Base-by-base conservation (phyloP, 2,888 invertebrate species). In the Perithous albicinctus region DNA sequence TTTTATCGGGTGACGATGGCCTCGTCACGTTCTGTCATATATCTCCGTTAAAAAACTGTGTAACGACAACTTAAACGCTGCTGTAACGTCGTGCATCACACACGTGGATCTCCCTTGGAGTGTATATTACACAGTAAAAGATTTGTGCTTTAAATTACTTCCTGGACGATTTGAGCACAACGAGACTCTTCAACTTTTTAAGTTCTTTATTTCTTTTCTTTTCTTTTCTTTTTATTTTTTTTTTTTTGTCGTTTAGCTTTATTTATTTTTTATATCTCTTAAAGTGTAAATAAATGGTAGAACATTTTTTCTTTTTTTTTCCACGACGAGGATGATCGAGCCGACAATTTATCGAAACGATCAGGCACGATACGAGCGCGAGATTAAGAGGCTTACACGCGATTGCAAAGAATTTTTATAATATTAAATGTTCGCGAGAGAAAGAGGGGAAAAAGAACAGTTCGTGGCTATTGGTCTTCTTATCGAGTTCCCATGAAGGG, bases 331-430 rank as follows among this genome's bases (percentile, higher is more conserved):
- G 74, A 79, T 41, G 80, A 81, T 80, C 75, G 75, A 81, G 81
- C 78, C 81, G 81, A 81, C 35, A 15, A 81, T 83, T 63, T 67
- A 73, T 81, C 73, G 77, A 73, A 81, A 81, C 73, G 77, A 78
- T 81, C 80, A 80, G 83, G 83, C 83, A 83, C 83, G 78, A 75
- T 78, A 76, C 67, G 81, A 81, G 54, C 77, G 76, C 77, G 74
- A 78, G 80, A 70, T 78, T 35, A 41, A 70, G 69, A 78, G 59
- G 63, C 54, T 38, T 77, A 78, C 80, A 83, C 78, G 80, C 80
- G 80, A 83, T 80, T 74, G 77, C 73, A 48, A 80, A 77, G 63
- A 74, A 70, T 77, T 73, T 63, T 72, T 66, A 35, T 69, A 64
- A 35, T 69, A 63, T 78, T 41, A 63, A 75, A 35, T 56, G 59